These are phyloP conservation scores for Oreotrochilus melanogaster DNA, from an alignment of 2,113 vertebrate genomes.

Conservation along the genomic window DNA sequence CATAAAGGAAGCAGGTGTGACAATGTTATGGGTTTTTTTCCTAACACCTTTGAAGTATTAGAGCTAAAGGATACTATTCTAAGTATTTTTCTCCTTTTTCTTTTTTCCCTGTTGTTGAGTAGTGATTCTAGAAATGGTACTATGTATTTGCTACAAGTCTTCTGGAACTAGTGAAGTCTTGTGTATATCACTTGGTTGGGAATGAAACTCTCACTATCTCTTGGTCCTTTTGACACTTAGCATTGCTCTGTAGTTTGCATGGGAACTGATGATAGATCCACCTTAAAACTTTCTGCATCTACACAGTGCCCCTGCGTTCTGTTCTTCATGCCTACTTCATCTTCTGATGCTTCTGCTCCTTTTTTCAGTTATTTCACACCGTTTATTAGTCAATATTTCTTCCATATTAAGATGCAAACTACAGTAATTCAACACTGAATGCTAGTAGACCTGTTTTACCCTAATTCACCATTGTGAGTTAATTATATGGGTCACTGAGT, in stretches of 20 bases:
- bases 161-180: not conserved
- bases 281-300: not conserved
- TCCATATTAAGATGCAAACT: not conserved
- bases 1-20: not conserved
- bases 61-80: not conserved
- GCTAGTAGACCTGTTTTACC: not conserved
- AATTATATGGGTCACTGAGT: not conserved
- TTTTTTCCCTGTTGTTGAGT: not conserved
- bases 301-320: not conserved
- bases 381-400: not conserved
- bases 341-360: not conserved
- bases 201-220: not conserved
- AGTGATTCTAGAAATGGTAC: not conserved
- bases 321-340: not conserved
- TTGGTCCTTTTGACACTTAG: fast-evolving
- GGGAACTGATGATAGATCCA: not conserved
- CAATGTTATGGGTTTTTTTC: not conserved
- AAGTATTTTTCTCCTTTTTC: not conserved
- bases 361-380: not conserved
- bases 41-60: not conserved
- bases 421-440: not conserved
- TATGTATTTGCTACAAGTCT: not conserved
- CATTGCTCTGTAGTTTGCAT: not conserved
- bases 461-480: not conserved
- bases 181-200: not conserved